Evolutionary conservation across 2,113 vertebrate species (phyloP), one percentile per base, ranked within the genome.

Genomic region (Ophiodon elongatus): DNA sequence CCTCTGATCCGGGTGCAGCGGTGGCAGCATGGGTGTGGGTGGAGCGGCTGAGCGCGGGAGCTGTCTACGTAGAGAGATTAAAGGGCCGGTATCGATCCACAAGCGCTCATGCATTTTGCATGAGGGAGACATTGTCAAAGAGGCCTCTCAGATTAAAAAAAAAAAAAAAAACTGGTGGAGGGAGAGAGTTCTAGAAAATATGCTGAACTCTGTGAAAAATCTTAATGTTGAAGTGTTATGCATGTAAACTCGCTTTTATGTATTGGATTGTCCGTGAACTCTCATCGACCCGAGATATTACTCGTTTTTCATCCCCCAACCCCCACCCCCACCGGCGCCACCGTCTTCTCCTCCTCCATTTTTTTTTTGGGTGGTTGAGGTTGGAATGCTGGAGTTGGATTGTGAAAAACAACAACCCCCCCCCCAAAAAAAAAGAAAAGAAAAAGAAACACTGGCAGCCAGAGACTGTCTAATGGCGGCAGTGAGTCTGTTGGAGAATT

Each of bases 121-220:
- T 93, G 92, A 93, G 91, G 84, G 80, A 93, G 91, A 94, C 91
- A 89, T 88, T 94, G 92, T 94, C 91, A 93, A 91, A 92, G 90
- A 93, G 86, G 85, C 79, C 69, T 88, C 88, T 90, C 91, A 74
- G 76, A 91, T 88, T 82, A 89, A 83, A 82, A 80, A 85, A 83
- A 89, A 83, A 82, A 80, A 85, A 67, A 72, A 73, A 69, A 81
- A 63, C 54, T 27, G 78, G 86, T 50, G 9, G 83, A 82, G 66
- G 78, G 76, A 84, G 88, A 93, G 86, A 92, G 83, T 85, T 91
- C 39, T 73, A 67, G 74, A 76, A 90, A 94, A 92, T 85, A 83
- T 91, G 90, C 91, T 93, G 92, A 94, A 92, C 82, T 87, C 70
- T 83, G 90, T 82, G 88, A 89, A 90, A 90, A 92, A 90, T 85